Percentiles rank a stretch among this genome's conserved stretches.
Conservation (phyloP, 2,888 invertebrate species). For the Orchesellides sinensis region DNA sequence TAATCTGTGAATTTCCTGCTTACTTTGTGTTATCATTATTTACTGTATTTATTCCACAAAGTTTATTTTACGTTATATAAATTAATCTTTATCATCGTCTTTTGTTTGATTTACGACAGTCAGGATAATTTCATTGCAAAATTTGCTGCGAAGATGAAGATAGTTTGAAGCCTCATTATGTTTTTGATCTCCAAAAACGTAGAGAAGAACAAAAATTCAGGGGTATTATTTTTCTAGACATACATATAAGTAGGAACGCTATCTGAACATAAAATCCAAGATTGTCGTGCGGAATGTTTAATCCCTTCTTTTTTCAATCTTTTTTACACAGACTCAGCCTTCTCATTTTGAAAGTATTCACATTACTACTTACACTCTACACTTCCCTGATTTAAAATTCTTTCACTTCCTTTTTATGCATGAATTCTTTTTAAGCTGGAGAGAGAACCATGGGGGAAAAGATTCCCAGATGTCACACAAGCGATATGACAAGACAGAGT, state of each 20-base stretch:
- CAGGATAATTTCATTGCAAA: too few species aligned
- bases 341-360: conserved; percentile 30
- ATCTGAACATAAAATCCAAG: conserved; percentile 13
- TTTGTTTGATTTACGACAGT: too few species aligned
- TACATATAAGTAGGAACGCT: neutral
- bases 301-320: conserved; percentile 32
- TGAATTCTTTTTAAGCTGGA: conserved; percentile 11
- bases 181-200: conserved; percentile 18
- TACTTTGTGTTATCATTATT: too few species aligned
- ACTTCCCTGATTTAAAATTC: conserved; percentile 32
- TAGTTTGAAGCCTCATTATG: too few species aligned
- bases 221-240: conserved; percentile 13
- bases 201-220: neutral
- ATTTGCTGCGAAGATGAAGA: too few species aligned
- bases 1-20: too few species aligned
- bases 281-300: conserved; percentile 46
- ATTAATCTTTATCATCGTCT: too few species aligned
- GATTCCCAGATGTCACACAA: conserved; percentile 55
- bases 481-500: conserved; percentile 49
- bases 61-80: too few species aligned
- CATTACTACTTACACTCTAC: conserved; percentile 39
- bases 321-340: neutral
- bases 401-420: conserved; percentile 36
- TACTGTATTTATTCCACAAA: too few species aligned
- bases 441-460: conserved; percentile 21